Conservation (phyloP, 2,113 vertebrate genomes). For the Centropus unirufus region DNA sequence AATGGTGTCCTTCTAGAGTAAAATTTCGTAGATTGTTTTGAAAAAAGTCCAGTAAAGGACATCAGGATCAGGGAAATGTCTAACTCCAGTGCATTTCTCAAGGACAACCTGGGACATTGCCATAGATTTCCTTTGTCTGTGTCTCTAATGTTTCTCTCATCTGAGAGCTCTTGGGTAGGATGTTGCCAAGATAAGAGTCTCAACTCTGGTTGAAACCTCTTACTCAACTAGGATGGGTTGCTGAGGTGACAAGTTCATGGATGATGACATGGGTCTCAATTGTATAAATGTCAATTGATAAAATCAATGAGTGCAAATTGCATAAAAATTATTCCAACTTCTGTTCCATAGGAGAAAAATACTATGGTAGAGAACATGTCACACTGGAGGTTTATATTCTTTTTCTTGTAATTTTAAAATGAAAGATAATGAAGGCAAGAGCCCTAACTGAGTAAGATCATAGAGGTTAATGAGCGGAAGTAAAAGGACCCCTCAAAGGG, state of each 20-base stretch:
- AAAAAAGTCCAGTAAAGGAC: not conserved
- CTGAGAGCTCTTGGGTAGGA: not conserved
- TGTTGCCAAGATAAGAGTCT: not conserved
- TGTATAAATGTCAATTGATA: not conserved
- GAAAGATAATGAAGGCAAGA: not conserved
- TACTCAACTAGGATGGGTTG: not conserved
- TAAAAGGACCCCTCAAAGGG: not conserved
- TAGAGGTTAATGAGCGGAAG: not conserved
- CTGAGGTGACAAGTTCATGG: not conserved
- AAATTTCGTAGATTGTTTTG: not conserved
- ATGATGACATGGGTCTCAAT: not conserved
- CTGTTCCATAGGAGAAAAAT: not conserved
- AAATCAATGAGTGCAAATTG: not conserved
- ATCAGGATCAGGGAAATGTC: not conserved
- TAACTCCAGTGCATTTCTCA: not conserved
- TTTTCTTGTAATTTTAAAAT: not conserved
- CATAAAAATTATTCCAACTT: not conserved
- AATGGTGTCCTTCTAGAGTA: not conserved
- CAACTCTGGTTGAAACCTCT: not conserved
- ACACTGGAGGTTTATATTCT: not conserved
- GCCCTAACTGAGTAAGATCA: not conserved
- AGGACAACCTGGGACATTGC: not conserved
- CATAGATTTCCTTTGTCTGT: not conserved
- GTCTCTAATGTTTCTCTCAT: not conserved
- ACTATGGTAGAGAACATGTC: not conserved